phyloP scores from a whole-genome alignment of 2,888 invertebrate species.

The Rutpela maculata region DNA sequence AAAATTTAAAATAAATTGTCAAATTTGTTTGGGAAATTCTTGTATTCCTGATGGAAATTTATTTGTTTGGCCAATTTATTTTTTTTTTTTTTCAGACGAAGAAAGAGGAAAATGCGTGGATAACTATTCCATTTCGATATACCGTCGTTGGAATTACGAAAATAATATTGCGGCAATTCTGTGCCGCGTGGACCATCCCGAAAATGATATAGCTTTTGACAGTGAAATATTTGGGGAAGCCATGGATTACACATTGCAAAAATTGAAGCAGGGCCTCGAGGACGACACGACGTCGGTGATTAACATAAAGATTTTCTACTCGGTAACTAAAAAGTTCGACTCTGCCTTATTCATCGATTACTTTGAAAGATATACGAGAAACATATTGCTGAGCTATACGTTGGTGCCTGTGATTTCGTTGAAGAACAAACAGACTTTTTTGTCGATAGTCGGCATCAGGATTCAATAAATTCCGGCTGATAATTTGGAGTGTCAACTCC shows the following conservation, averaged over 20 bases:
- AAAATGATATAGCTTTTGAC: constrained; percentile 59
- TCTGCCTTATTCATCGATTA: constrained; percentile 72
- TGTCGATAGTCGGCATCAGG: constrained; percentile 88
- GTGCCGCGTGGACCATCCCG: constrained; percentile 80
- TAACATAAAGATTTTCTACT: constrained; percentile 86
- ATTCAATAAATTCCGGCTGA: constrained; percentile 76
- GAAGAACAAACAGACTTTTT: constrained; percentile 87
- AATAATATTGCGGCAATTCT: constrained; percentile 91
- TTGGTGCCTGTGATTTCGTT: constrained; percentile 87
- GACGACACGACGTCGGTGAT: constrained; percentile 79
- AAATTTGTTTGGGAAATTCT: too few species aligned
- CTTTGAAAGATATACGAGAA: constrained; percentile 74
- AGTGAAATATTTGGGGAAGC: constrained; percentile 76
- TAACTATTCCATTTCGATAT: constrained; percentile 88
- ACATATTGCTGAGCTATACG: constrained; percentile 80
- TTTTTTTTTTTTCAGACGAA: constrained; percentile 80
- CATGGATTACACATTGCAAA: constrained; percentile 74
- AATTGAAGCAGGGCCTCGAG: constrained; percentile 77
- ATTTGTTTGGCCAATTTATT: too few species aligned
- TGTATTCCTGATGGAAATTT: too few species aligned
- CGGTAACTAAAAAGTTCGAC: constrained; percentile 78
- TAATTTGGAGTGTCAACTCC: not conserved
- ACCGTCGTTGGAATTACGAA: constrained; percentile 92
- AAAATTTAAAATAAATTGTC: too few species aligned
- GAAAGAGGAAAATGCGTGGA: constrained; percentile 92